These are phyloP conservation scores for Chaetops frenatus DNA, from an alignment of 2,113 vertebrate species.

Conservation along the genomic window DNA sequence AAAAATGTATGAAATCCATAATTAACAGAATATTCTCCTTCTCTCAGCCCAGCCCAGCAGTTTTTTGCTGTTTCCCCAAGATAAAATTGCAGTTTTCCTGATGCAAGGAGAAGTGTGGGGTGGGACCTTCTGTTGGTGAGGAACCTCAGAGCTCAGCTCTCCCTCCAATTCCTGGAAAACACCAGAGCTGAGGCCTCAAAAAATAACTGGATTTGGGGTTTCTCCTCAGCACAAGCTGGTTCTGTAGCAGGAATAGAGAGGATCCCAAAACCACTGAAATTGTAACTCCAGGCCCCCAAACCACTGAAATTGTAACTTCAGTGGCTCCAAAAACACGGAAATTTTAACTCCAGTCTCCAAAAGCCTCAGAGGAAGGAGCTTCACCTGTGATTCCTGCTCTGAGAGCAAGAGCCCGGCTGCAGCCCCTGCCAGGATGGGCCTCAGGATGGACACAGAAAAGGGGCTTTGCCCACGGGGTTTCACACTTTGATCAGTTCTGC, in stretches of 20 bases:
- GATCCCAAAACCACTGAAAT: no score
- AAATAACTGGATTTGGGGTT: accelerated
- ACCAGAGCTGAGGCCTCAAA: not conserved
- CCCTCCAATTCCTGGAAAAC: not conserved
- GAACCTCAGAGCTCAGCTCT: no score
- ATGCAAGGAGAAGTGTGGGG: not conserved
- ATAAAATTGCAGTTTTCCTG: not conserved
- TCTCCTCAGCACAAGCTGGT: not conserved
- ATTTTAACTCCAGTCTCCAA: not conserved
- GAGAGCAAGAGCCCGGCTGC: no score
- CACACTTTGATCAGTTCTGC: no score
- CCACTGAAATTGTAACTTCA: no score
- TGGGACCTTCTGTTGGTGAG: not conserved
- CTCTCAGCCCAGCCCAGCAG: not conserved
- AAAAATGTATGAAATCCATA: not conserved
- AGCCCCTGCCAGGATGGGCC: no score
- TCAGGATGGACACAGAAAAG: no score
- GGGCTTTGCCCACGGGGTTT: no score
- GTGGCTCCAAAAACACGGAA: no score
- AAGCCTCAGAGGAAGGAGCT: not conserved
- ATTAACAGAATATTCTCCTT: not conserved
- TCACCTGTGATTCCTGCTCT: not conserved
- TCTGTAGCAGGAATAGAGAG: not conserved
- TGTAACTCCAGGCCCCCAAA: no score
- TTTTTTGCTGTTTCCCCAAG: not conserved